phyloP scores from a whole-genome alignment of 2,888 invertebrate species.

The Ochropleura leucogaster region DNA sequence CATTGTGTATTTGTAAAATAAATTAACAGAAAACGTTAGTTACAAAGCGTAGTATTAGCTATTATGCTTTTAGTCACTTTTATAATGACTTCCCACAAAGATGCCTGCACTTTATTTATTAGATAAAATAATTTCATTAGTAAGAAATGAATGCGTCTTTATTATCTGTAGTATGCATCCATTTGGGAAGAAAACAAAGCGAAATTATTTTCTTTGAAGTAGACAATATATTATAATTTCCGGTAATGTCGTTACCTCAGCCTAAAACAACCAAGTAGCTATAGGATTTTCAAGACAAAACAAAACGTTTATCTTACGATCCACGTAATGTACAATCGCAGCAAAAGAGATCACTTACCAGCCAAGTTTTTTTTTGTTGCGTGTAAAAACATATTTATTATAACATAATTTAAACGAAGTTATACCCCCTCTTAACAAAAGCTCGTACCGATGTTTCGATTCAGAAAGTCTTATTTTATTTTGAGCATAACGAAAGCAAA shows the following conservation, averaged over 20 bases:
- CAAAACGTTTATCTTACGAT: neutral
- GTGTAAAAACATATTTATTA: neutral
- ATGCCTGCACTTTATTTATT: constrained; percentile 18
- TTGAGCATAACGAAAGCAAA: neutral
- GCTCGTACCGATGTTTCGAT: neutral
- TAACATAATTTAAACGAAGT: neutral
- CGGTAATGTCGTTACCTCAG: neutral
- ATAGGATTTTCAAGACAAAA: neutral
- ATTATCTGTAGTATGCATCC: neutral
- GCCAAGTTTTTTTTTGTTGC: neutral
- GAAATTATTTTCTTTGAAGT: neutral
- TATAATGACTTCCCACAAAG: constrained; percentile 24
- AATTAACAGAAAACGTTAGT: constrained; percentile 10
- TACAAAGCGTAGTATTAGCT: constrained; percentile 6
- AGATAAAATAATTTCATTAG: neutral
- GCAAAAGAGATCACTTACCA: constrained; percentile 8
- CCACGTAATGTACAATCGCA: constrained; percentile 7
- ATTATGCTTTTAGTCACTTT: constrained; percentile 30
- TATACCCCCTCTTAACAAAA: neutral
- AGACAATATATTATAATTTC: neutral
- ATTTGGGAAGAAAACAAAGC: neutral
- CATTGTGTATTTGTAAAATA: constrained; percentile 13
- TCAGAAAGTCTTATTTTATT: neutral
- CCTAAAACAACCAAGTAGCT: neutral
- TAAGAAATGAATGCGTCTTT: neutral